phyloP scores from a whole-genome alignment of 2,888 invertebrate genomes.

The Fragum fragum region DNA sequence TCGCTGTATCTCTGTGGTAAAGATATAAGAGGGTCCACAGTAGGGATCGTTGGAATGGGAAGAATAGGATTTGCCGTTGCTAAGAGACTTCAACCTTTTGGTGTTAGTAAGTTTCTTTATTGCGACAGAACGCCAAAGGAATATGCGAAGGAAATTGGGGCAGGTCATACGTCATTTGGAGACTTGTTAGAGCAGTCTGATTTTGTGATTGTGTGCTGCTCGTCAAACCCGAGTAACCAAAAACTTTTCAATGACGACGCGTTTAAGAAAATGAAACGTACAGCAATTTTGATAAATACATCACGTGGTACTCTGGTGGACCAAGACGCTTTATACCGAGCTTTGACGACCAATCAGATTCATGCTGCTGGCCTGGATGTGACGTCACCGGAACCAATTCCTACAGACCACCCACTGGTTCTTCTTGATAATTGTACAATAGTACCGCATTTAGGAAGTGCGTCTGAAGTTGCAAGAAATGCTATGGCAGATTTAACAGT shows the following conservation, averaged over 20 bases:
- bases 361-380: slow-evolving; percentile 96
- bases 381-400: slow-evolving; percentile 95
- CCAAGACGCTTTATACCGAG: slow-evolving; percentile 92
- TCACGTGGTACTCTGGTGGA: slow-evolving; percentile 90
- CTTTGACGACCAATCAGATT: slow-evolving; percentile 91
- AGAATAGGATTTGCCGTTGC: slow-evolving; percentile 91
- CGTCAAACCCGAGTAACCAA: slow-evolving; percentile 91
- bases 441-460: slow-evolving; percentile 95
- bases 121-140: slow-evolving; percentile 90
- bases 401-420: slow-evolving; percentile 92
- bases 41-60: slow-evolving; percentile 88
- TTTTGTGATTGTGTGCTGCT: slow-evolving; percentile 93
- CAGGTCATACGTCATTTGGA: slow-evolving; percentile 91
- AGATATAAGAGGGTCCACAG: slow-evolving; percentile 92
- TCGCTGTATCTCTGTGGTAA: slow-evolving; percentile 96
- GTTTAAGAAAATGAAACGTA: slow-evolving; percentile 94
- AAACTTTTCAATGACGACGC: slow-evolving; percentile 92
- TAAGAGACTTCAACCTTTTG: slow-evolving; percentile 92
- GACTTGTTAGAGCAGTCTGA: slow-evolving; percentile 92
- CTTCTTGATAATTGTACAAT: slow-evolving; percentile 93
- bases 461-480: slow-evolving; percentile 91
- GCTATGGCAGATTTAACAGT: slow-evolving; percentile 93
- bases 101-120: slow-evolving; percentile 92
- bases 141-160: slow-evolving; percentile 88
- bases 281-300: slow-evolving; percentile 95